phyloP scores from a whole-genome alignment of 1,140 invertebrate genomes.

The Scylla paramamosain region DNA sequence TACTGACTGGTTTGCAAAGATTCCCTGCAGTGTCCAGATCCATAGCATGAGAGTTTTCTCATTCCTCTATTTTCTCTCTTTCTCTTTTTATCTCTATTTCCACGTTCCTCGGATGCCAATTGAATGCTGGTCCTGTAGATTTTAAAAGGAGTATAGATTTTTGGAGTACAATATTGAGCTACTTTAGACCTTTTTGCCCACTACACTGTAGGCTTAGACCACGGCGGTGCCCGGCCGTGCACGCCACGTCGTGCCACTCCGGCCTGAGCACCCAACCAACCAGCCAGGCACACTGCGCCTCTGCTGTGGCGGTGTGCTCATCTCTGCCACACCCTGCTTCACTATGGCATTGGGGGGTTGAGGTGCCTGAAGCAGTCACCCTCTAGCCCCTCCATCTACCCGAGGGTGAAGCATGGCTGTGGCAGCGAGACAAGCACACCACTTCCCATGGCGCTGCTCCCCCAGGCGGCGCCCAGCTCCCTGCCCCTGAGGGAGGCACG shows the following conservation, averaged over 20 bases:
- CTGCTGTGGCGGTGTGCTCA: not conserved
- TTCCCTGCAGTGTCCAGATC: conserved; percentile 60
- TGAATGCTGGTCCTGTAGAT: not conserved
- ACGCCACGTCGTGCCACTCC: not conserved
- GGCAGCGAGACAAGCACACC: not conserved
- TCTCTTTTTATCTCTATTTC: not conserved
- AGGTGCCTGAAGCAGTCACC: not conserved
- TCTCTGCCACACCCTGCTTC: not conserved
- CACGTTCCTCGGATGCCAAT: conserved; percentile 5
- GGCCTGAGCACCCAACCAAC: not conserved
- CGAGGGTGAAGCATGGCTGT: not conserved
- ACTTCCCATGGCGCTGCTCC: not conserved
- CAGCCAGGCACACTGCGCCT: not conserved
- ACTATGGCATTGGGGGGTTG: not conserved
- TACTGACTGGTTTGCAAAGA: conserved; percentile 63
- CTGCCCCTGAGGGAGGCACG: too few relatives aligned
- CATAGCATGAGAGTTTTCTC: conserved; percentile 54
- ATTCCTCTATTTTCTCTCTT: not conserved
- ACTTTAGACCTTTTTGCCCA: not conserved
- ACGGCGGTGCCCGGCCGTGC: too few relatives aligned
- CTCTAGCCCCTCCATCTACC: too few relatives aligned
- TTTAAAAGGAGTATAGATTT: not conserved
- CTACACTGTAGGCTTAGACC: not conserved
- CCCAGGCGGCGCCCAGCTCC: too few relatives aligned
- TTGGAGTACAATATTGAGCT: not conserved